Conservation (phyloP, 2,888 invertebrate species). For the Pyrocoelia pectoralis region DNA sequence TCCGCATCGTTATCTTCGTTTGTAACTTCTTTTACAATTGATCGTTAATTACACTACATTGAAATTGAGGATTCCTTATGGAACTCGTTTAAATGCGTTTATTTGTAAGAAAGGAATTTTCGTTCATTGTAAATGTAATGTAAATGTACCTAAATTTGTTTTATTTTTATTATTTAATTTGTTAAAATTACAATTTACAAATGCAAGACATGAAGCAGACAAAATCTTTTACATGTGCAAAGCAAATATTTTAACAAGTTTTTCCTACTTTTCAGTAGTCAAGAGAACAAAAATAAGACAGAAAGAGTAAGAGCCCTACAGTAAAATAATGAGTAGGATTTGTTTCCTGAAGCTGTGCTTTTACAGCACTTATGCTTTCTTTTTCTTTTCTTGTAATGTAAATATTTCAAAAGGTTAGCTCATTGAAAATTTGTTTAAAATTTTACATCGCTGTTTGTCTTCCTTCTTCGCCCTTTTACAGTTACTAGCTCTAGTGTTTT, state of each 20-base stretch:
- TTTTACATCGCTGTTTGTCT: conserved; percentile 20
- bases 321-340: conserved; percentile 44
- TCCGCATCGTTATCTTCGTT: not conserved
- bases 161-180: not conserved
- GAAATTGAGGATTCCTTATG: not conserved
- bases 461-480: not conserved
- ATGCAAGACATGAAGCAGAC: not conserved
- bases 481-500: not conserved
- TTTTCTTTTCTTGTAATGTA: conserved; percentile 31
- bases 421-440: conserved; percentile 26
- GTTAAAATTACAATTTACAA: not conserved
- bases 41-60: not conserved
- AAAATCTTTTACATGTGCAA: conserved; percentile 13
- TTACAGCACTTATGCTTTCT: conserved; percentile 36
- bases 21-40: not conserved
- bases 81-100: too few species aligned
- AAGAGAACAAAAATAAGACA: conserved; percentile 33
- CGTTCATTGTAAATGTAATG: too few species aligned
- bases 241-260: conserved; percentile 18
- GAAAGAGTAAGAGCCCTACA: conserved; percentile 37
- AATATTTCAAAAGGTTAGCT: conserved; percentile 33
- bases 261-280: conserved; percentile 24
- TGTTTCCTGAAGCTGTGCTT: conserved; percentile 40
- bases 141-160: too few species aligned
- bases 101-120: not conserved